Evolutionary conservation across 2,888 invertebrate genomes (phyloP).

Genomic region (Thalpophila matura): DNA sequence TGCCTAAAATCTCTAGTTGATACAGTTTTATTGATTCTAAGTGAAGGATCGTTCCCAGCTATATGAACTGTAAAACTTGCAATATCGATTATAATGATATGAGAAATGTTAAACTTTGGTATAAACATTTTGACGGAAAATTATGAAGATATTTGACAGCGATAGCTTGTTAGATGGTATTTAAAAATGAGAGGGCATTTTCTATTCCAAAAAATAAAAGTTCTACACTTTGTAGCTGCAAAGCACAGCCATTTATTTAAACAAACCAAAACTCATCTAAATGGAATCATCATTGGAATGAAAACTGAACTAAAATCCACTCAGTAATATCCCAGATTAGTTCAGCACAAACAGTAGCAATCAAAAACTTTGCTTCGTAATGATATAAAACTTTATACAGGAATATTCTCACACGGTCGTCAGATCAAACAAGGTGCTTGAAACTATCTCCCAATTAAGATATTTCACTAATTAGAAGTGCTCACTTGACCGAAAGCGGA

Average conservation of each 20-base stretch:
- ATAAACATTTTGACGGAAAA: too few relatives aligned
- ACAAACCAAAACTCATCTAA: constrained; percentile 9
- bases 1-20: too few relatives aligned
- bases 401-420: constrained; percentile 38
- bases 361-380: not conserved
- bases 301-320: constrained; percentile 4
- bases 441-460: constrained; percentile 77
- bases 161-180: too few relatives aligned
- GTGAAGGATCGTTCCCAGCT: too few relatives aligned
- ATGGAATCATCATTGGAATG: not conserved
- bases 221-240: too few relatives aligned
- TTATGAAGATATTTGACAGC: too few relatives aligned
- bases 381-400: not conserved
- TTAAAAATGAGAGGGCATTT: too few relatives aligned
- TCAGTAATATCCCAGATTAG: constrained; percentile 14
- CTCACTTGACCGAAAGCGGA: constrained; percentile 74
- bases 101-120: too few relatives aligned
- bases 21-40: too few relatives aligned
- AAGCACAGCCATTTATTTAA: not conserved
- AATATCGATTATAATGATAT: too few relatives aligned
- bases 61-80: too few relatives aligned
- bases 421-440: constrained; percentile 48
- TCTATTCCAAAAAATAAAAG: not conserved
- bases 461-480: constrained; percentile 76
- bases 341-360: constrained; percentile 21